Evolutionary conservation across 2,797 vertebrate genomes (phyloP).

Genomic region (Catharus ustulatus): DNA sequence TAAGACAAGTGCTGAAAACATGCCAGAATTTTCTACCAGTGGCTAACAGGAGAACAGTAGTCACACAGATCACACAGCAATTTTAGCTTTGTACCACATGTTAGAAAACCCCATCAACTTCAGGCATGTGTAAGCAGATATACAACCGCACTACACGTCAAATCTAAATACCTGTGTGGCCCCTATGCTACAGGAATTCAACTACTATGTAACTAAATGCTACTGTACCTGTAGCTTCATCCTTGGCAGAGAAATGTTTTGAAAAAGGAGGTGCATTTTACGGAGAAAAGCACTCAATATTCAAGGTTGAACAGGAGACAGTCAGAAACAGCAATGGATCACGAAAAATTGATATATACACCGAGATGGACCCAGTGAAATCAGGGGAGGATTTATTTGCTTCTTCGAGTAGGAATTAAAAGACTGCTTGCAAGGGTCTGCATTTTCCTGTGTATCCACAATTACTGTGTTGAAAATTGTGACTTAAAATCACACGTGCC

Average conservation of each 20-base stretch:
- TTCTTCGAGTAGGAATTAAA: background rate
- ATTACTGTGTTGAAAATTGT: background rate
- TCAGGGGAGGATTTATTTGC: background rate
- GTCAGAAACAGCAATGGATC: background rate
- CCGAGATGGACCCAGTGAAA: background rate
- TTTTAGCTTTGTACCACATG: background rate
- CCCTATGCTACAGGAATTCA: background rate
- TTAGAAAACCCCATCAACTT: background rate
- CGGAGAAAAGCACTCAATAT: background rate
- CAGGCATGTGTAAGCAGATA: background rate
- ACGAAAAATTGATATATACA: background rate
- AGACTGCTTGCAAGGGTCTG: background rate
- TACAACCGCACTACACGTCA: background rate
- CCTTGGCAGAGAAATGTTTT: background rate
- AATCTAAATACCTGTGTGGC: background rate
- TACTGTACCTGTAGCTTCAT: constrained; percentile 45
- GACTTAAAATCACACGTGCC: background rate
- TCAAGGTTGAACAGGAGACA: background rate
- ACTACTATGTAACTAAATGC: background rate
- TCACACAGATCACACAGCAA: background rate
- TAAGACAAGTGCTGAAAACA: background rate
- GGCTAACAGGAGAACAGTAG: background rate
- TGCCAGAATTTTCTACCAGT: background rate
- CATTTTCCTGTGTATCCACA: background rate
- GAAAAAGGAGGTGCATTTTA: background rate